Evolutionary conservation across 2,113 vertebrate species (phyloP), one percentile per base, ranked within the genome.

Genomic region (Alethe diademata): DNA sequence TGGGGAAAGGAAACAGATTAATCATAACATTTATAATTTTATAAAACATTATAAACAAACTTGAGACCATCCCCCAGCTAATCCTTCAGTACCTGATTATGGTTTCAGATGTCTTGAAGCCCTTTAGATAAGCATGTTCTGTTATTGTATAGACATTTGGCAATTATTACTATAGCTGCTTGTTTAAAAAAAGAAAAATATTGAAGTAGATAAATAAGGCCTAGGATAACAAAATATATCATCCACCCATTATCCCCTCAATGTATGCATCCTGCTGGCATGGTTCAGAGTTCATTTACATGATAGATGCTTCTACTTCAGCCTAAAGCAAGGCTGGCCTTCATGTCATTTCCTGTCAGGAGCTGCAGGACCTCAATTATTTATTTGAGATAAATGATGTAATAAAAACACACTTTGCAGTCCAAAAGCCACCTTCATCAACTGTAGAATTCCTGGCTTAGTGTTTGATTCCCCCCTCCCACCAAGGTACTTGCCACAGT

Each of bases 381-480:
- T 95, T 96, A 95, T 88, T 82, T 91, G 48, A 95, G 89, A 96
- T 91, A 95, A 96, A 97, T 78, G 89, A 92, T 92, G 84, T 26
- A 81, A 95, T 91, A 94, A 95, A 95, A 95, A 50, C 58, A 95
- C 50, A 93, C 50, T 93, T 95, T 84, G 80, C n/a, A 86, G 69
- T 56, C 69, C 80, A 91, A 87, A 92, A 94, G 23, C 76, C 42
- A 90, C 84, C 58, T 92, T 73, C 29, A 42, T 85, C 62, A 91
- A 71, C 40, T 51, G 13, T 20, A 81, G 53, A 75, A 78, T 57
- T 57, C 24, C 66, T 82, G 25, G 3, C 28, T 93, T 86, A 87
- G 67, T 61, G 31, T 58, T 81, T 78, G 35, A 74, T 26, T 19
- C 14, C 6, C 24, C 5, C 13, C 19, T 13, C 12, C 7, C 5